Evolutionary conservation across 2,888 invertebrate species (phyloP), one percentile per base, ranked within the genome.

Genomic region (Pasiphila rectangulata): DNA sequence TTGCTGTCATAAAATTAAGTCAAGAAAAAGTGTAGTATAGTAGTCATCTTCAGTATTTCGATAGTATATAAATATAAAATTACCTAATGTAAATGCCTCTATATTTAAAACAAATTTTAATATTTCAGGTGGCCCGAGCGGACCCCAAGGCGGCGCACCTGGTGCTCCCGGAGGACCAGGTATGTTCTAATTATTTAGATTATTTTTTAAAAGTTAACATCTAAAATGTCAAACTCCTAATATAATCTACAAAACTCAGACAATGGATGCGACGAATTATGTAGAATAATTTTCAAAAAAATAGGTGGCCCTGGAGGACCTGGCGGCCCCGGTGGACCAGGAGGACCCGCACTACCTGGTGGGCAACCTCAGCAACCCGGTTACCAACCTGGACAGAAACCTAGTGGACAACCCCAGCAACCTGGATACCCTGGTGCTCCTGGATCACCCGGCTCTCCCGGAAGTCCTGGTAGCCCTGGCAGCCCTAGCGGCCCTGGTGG

Each of bases 331-430:
- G 61, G 64, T 5, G 48, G 45, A 3, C 27, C 43, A 23, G 40
- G 40, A 0, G 49, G 49, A 5, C 16, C 41, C 12, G 20, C 46
- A 6, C 10, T 15, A 24, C 1, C 56, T 45, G 42, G 45, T 12
- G 55, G 53, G 4, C 56, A 59, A 27, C 56, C 59, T 36, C 36
- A 47, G 35, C 75, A 75, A 45, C 78, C 79, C 10, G 74, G 69
- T 5, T 65, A 72, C 0, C 69, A 38, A 9, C 45, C 55, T 3
- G 54, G 57, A 38, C 6, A 20, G 2, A 46, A 51, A 2, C 66
- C 73, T 0, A 62, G 66, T 13, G 59, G 62, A 0, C 15, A 51
- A 4, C 59, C 64, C 1, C 63, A 61, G 1, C 35, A 54, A 2
- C 63, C 61, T 13, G 63, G 80, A 16, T 24, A 30, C 16, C 30